These are phyloP conservation scores for Paracentrotus lividus DNA, from an alignment of 53 echinoderm and acorn worm genomes.

Conservation along the genomic window DNA sequence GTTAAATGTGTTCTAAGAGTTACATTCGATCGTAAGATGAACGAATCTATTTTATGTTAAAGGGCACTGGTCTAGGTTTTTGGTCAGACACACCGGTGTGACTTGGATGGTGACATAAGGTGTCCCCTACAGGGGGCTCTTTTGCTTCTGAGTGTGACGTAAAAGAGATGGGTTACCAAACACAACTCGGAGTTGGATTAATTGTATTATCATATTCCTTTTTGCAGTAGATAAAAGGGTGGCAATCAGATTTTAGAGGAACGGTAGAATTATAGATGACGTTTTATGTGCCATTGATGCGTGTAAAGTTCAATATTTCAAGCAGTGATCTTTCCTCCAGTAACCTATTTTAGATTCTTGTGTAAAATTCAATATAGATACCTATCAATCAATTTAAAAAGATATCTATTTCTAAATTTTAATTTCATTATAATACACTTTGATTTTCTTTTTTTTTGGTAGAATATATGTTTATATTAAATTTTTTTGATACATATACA, in stretches of 20 bases:
- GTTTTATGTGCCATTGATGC: not conserved
- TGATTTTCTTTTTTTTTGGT: too few species aligned
- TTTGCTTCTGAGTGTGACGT: not conserved
- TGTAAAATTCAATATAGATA: too few species aligned
- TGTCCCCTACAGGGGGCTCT: not conserved
- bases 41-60: too few species aligned
- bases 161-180: not conserved
- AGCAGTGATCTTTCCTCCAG: not conserved
- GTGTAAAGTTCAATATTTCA: not conserved
- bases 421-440: too few species aligned
- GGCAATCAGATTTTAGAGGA: not conserved
- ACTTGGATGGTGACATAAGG: slow-evolving; percentile 3
- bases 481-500: too few species aligned
- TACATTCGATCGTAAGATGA: too few species aligned
- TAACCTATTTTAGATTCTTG: not conserved
- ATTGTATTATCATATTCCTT: not conserved
- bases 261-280: not conserved
- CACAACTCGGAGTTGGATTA: not conserved
- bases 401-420: too few species aligned
- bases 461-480: too few species aligned
- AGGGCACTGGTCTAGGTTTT: too few species aligned
- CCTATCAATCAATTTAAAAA: too few species aligned
- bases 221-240: not conserved
- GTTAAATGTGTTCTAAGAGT: too few species aligned
- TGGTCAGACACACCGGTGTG: too few species aligned